Base-by-base conservation (phyloP, 2,888 invertebrate genomes). In the Ennomos fuscantarius region DNA sequence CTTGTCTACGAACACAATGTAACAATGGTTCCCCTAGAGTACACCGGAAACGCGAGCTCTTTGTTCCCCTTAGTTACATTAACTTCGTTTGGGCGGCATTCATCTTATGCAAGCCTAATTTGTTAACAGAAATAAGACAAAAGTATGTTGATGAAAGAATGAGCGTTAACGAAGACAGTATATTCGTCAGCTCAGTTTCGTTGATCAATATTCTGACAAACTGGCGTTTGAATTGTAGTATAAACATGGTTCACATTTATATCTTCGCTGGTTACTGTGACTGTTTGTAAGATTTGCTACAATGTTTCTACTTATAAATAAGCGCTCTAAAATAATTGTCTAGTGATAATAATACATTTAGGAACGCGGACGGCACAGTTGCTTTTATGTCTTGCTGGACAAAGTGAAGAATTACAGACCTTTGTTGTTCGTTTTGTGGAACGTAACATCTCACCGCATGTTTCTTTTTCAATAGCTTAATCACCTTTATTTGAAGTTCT, bases 1-100 rank as follows among this genome's bases (percentile, higher is more conserved):
- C 66, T 66, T 66, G 70, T 70, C 68, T 66, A 60, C 54, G 49
- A 69, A 73, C 62, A 83, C 79, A 78, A 79, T 78, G 70, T 69
- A 74, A 74, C 78, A 79, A 82, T 80, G 74, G 78, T 74, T 78
- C 65, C 72, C 68, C 66, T 71, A 71, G 72, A 68, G 69, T 39
- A 60, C 66, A 69, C 73, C 75, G 79, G 81, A 80, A 75, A 70
- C 69, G 65, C 67, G 53, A 54, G 62, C 55, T 73, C 76, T 80
- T 77, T 78, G 76, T 78, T 74, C 68, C 66, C 60, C 55, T 60
- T 56, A 68, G 65, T 76, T 68, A 65, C 71, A 72, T 75, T 72
- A 70, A 70, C 68, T 75, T 69, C 56, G 68, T 76, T 75, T 61
- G 55, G 63, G 65, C 51, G 53, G 63, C 67, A 55, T 68, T 74